Conservation (phyloP, 2,888 invertebrate species). For the Hypomecis atomaria region DNA sequence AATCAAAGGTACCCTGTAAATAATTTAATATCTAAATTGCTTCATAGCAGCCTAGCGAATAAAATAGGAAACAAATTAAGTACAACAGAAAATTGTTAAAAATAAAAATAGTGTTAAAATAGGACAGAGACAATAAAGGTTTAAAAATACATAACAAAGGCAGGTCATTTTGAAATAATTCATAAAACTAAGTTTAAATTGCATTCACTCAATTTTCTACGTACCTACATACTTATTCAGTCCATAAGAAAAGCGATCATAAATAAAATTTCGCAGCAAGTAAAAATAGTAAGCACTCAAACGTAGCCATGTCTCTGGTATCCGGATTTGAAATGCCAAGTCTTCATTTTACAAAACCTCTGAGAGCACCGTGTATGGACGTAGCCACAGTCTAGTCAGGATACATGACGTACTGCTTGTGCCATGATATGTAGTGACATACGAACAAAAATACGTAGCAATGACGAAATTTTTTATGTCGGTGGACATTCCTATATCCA, state of each 20-base stretch:
- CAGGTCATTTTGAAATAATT: background rate
- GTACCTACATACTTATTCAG: conserved; percentile 7
- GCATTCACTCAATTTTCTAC: background rate
- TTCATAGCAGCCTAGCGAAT: background rate
- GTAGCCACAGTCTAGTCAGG: background rate
- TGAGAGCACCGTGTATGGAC: background rate
- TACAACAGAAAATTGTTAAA: background rate
- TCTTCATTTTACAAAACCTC: conserved; percentile 5
- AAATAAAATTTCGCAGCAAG: conserved; percentile 3
- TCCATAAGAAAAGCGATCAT: conserved; percentile 11
- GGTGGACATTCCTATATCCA: no score
- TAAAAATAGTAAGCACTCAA: background rate
- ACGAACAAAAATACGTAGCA: no score
- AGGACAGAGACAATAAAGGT: background rate
- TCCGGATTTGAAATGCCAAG: conserved; percentile 8
- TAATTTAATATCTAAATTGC: conserved; percentile 1
- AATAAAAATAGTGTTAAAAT: background rate
- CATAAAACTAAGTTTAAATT: background rate
- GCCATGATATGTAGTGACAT: no score
- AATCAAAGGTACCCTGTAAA: conserved; percentile 23
- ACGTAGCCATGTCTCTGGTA: background rate
- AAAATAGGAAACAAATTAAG: background rate
- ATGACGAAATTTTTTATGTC: no score
- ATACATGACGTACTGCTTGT: no score
- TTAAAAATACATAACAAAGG: background rate